Conservation (phyloP, 1,140 invertebrate species). For the Drosophila equinoxialis region DNA sequence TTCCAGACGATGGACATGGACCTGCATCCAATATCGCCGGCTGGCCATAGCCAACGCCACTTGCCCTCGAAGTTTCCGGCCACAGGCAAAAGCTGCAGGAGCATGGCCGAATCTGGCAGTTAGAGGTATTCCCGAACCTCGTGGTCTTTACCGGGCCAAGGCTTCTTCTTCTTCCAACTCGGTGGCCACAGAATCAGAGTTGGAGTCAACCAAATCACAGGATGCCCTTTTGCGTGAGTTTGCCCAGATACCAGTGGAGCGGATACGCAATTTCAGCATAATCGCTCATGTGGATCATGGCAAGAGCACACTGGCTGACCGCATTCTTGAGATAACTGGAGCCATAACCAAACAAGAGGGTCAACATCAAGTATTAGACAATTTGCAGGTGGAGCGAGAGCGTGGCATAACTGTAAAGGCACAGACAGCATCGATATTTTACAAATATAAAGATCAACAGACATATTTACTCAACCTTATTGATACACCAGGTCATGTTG, state of each 20-base stretch:
- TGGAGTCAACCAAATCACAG: conserved; percentile 22
- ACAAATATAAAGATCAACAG: conserved; percentile 86
- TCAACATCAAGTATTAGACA: conserved; percentile 87
- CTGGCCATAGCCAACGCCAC: neutral
- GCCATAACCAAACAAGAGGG: conserved; percentile 88
- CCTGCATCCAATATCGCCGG: neutral
- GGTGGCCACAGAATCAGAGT: neutral
- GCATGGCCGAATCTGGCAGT: neutral
- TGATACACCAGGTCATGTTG: conserved; percentile 99
- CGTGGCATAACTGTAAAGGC: conserved; percentile 99
- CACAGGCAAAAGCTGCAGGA: neutral
- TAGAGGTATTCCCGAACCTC: neutral
- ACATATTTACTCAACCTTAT: conserved; percentile 97
- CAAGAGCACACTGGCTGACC: conserved; percentile 97
- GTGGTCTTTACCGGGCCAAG: conserved; percentile 5
- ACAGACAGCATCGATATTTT: conserved; percentile 95
- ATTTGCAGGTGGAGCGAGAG: conserved; percentile 92
- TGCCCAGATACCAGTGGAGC: conserved; percentile 85
- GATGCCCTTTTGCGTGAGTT: conserved; percentile 50
- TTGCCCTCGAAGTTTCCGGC: neutral
- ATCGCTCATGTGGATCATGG: conserved; percentile 99
- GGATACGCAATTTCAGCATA: conserved; percentile 97
- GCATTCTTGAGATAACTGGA: conserved; percentile 95
- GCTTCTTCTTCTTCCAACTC: neutral
- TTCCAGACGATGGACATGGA: conserved; percentile 3